Evolutionary conservation across 2,113 vertebrate species (phyloP).

Genomic region (Mormyrus iriodes): DNA sequence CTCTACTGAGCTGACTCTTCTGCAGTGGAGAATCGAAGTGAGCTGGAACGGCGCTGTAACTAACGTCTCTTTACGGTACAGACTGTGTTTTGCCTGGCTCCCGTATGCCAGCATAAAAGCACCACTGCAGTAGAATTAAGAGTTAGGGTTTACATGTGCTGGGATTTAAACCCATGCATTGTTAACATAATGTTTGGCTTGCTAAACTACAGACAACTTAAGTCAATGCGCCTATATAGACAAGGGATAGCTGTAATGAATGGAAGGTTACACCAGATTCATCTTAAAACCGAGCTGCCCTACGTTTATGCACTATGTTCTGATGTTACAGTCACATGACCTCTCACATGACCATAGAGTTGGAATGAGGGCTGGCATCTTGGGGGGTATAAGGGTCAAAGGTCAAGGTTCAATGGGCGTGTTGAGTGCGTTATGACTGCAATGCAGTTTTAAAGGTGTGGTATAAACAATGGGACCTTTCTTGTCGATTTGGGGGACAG

Average conservation of each 20-base stretch:
- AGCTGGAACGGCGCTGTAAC: not conserved
- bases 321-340: too few species aligned
- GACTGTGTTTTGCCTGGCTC: too few species aligned
- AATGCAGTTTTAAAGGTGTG: not conserved
- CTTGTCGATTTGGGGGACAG: not conserved
- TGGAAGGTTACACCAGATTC: not conserved
- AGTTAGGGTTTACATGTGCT: not conserved
- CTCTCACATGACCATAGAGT: too few species aligned
- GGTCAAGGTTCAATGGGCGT: not conserved
- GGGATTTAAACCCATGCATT: not conserved
- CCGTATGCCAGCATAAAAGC: too few species aligned
- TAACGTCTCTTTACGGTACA: not conserved
- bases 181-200: not conserved
- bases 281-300: not conserved
- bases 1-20: not conserved
- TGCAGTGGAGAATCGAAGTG: not conserved
- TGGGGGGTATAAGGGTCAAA: not conserved
- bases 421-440: not conserved
- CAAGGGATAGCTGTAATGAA: not conserved
- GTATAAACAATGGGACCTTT: not conserved
- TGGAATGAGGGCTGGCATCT: not conserved
- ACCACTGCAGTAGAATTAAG: too few species aligned
- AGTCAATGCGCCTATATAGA: not conserved
- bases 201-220: not conserved
- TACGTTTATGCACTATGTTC: too few species aligned